A percentile compares a stretch with the other conserved stretches of the same genome.
These are phyloP conservation scores for Chlorocebus sabaeus DNA, from an alignment of 2,113 vertebrate species.

Conservation along the genomic window DNA sequence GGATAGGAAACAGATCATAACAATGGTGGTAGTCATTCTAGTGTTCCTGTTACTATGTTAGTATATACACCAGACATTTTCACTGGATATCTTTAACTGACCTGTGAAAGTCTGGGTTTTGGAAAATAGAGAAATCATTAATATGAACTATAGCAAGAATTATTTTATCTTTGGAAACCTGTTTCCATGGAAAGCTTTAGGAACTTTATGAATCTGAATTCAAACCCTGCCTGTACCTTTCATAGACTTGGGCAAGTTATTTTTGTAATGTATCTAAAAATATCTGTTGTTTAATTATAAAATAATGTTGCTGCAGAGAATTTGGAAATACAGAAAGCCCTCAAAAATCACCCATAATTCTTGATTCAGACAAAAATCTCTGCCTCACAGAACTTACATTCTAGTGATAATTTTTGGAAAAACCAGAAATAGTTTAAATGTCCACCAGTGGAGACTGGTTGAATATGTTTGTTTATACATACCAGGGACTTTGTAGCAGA, in stretches of 20 bases:
- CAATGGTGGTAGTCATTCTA: neutral
- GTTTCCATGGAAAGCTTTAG: neutral
- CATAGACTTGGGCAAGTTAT: neutral
- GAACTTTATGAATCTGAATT: slow-evolving; percentile 15
- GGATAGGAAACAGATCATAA: neutral
- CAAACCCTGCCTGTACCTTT: neutral
- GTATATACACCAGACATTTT: slow-evolving; percentile 3
- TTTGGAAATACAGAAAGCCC: neutral
- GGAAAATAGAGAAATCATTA: neutral
- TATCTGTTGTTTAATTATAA: neutral
- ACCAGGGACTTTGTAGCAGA: neutral
- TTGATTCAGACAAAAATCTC: slow-evolving; percentile 10
- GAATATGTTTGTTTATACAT: neutral
- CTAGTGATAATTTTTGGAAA: neutral
- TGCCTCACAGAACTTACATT: neutral
- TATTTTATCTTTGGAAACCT: neutral
- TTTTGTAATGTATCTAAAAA: slow-evolving; percentile 27
- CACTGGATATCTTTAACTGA: neutral
- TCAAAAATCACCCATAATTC: neutral
- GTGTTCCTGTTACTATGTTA: slow-evolving; percentile 1
- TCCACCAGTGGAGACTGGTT: neutral
- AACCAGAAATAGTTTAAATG: neutral
- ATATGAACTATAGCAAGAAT: neutral
- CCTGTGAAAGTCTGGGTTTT: neutral
- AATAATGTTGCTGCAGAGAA: neutral